A percentile compares a stretch with the other conserved stretches of the same genome.
These are phyloP conservation scores for Parnassius orleans DNA, from an alignment of 2,888 invertebrate genomes.

Conservation along the genomic window DNA sequence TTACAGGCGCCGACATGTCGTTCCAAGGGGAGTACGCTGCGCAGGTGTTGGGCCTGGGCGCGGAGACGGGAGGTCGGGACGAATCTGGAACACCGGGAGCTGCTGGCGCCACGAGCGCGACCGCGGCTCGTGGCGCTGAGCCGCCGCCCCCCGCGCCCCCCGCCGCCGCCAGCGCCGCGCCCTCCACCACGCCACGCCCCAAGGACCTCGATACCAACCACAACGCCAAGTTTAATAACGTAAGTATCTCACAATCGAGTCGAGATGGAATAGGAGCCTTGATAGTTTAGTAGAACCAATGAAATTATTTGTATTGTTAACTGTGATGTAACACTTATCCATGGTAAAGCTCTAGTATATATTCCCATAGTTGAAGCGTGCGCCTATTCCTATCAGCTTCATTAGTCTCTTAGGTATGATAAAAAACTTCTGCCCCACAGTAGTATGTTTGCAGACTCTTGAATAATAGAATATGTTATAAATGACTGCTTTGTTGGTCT, in stretches of 20 bases:
- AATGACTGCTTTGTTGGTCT: too few species aligned
- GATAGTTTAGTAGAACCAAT: too few species aligned
- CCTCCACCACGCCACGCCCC: slow-evolving; percentile 44
- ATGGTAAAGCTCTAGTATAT: too few species aligned
- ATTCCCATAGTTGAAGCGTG: too few species aligned
- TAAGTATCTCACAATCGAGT: slow-evolving; percentile 26
- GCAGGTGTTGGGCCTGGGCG: slow-evolving; percentile 89
- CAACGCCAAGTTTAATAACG: slow-evolving; percentile 45
- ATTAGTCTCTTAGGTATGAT: too few species aligned
- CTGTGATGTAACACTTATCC: too few species aligned
- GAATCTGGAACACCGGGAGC: slow-evolving; percentile 43
- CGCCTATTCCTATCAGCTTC: too few species aligned
- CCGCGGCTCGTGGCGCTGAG: slow-evolving; percentile 44
- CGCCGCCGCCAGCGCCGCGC: slow-evolving; percentile 34
- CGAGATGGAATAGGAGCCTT: too few species aligned
- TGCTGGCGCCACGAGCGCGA: slow-evolving; percentile 43
- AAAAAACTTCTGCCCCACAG: too few species aligned
- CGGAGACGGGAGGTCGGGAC: slow-evolving; percentile 65
- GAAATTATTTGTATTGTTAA: too few species aligned
- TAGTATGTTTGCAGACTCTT: too few species aligned
- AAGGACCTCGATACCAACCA: slow-evolving; percentile 51
- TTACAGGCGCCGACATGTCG: slow-evolving; percentile 90
- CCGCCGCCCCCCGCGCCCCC: slow-evolving; percentile 39
- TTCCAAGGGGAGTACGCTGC: slow-evolving; percentile 96
- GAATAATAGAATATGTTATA: too few species aligned